Base-by-base conservation (phyloP, 2,888 invertebrate genomes). In the Carabus problematicus region DNA sequence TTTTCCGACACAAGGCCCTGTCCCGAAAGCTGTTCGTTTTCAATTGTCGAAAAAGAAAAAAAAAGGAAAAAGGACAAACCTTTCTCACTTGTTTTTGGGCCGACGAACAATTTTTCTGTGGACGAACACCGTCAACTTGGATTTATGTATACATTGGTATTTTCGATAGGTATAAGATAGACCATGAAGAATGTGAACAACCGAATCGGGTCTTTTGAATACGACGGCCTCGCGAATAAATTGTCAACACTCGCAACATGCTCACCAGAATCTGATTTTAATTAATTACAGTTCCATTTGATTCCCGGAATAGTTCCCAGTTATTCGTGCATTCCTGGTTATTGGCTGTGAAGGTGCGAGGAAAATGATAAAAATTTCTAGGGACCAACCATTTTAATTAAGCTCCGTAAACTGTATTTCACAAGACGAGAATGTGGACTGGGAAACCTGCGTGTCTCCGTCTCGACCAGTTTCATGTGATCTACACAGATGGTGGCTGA, bases 1-100 rank as follows among this genome's bases (percentile, higher is more conserved):
- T 79, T 79, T 79, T 78, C 76, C 78, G 76, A 78, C 78, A 78
- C 78, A 78, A 76, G 52, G 75, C 76, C 74, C 75, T 72, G 75
- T 75, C 75, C 74, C 76, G 75, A 76, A 75, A 76, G 75, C 74
- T 70, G 54, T 54, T 64, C 63, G 43, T 43, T 64, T 64, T 56
- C 64, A 64, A 64, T 64, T 64, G 64, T 64, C 45, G 63, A 54
- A 41, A 54, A 64, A 52, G 19, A 52, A 56, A 43, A 64, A 64
- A 64, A 64, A 41, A 29, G 56, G 11, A 56, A 64, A 43, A 52
- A 52, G 52, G 16, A 18, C 64, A 9, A 43, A 16, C 12, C 56
- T 8, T 64, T 64, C 64, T 64, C 64, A 64, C 64, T 64, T 64
- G 64, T 56, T 56, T 64, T 56, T 55, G 63, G 42, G 16, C 54